Evolutionary conservation across 2,888 invertebrate genomes (phyloP).

Genomic region (Aquatica leii): DNA sequence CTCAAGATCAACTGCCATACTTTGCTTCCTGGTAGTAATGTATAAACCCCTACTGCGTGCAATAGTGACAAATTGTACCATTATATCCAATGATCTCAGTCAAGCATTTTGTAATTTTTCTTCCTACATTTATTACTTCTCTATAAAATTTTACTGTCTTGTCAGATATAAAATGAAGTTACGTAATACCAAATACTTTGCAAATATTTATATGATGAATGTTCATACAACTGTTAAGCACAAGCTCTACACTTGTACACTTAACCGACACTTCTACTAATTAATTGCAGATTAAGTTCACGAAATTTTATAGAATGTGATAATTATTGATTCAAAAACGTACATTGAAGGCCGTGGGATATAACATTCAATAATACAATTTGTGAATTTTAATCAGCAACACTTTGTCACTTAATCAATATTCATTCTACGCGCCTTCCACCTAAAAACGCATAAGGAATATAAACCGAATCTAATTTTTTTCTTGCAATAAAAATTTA

Average conservation of each 20-base stretch:
- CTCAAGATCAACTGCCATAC: constrained; percentile 44
- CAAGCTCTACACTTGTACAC: too few relatives aligned
- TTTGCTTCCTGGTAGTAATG: constrained; percentile 45
- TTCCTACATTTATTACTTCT: constrained; percentile 16
- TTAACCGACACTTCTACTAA: not conserved
- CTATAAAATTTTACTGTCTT: not conserved
- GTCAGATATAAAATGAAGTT: constrained; percentile 16
- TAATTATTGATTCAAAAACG: constrained; percentile 44
- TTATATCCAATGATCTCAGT: constrained; percentile 45
- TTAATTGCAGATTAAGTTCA: constrained; percentile 20
- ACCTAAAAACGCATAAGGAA: constrained; percentile 9
- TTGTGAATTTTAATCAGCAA: constrained; percentile 28
- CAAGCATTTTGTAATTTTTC: constrained; percentile 29
- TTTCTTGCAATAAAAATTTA: not conserved
- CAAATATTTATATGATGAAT: too few relatives aligned
- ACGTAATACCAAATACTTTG: not conserved
- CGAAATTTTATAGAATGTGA: constrained; percentile 23
- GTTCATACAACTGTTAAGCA: too few relatives aligned
- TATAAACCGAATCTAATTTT: constrained; percentile 2
- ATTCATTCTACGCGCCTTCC: constrained; percentile 21
- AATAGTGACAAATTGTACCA: constrained; percentile 51
- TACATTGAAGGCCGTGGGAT: constrained; percentile 46
- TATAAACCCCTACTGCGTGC: constrained; percentile 44
- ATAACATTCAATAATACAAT: constrained; percentile 23
- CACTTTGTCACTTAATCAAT: constrained; percentile 28